phyloP scores from a whole-genome alignment of 2,888 invertebrate species.

The Metalampra italica region DNA sequence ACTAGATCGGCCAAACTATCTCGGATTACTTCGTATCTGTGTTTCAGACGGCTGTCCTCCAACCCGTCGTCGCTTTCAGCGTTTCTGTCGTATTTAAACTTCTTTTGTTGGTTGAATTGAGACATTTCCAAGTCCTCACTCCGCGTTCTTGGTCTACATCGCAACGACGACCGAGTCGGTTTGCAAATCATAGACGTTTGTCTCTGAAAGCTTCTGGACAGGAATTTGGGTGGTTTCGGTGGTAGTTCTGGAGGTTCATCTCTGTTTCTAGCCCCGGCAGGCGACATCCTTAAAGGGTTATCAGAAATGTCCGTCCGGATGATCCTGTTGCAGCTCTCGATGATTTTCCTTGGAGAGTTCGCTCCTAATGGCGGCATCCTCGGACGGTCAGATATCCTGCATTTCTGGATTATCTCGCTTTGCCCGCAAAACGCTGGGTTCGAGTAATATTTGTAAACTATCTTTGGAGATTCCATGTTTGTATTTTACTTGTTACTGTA shows the following conservation, averaged over 20 bases:
- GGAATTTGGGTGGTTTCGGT: conserved; percentile 68
- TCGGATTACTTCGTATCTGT: conserved; percentile 77
- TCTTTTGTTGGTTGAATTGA: conserved; percentile 49
- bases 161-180: conserved; percentile 52
- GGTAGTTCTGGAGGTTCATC: conserved; percentile 68
- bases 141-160: conserved; percentile 54
- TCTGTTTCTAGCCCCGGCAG: conserved; percentile 37
- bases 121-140: conserved; percentile 74
- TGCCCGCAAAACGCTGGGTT: conserved; percentile 90
- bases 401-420: conserved; percentile 80
- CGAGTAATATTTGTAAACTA: conserved; percentile 82
- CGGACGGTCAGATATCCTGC: conserved; percentile 48
- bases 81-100: conserved; percentile 45
- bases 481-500: conserved; percentile 13
- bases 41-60: conserved; percentile 55
- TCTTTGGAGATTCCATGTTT: conserved; percentile 71
- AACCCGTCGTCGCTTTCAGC: conserved; percentile 54
- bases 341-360: conserved; percentile 64
- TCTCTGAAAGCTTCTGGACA: conserved; percentile 54
- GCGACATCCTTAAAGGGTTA: conserved; percentile 62
- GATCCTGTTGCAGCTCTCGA: conserved; percentile 54
- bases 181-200: conserved; percentile 73
- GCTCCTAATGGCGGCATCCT: conserved; percentile 66
- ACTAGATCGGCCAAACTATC: conserved; percentile 61
- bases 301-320: conserved; percentile 69